A percentile compares a stretch with the other conserved stretches of the same genome.
Evolutionary conservation across 2,888 invertebrate species (phyloP).

Genomic region (Ophioninae sp.): DNA sequence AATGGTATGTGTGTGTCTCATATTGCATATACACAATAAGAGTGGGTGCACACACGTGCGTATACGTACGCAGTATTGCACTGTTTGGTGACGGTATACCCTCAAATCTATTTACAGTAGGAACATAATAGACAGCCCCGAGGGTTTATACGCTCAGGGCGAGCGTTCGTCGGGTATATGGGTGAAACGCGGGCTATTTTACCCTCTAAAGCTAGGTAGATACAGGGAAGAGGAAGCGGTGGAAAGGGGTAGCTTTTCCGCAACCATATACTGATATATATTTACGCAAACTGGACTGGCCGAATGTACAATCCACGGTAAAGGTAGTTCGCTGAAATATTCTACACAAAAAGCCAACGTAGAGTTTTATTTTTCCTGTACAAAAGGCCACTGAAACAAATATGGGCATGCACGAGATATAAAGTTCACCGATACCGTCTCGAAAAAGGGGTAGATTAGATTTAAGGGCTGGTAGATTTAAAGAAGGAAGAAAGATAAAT

Average conservation of each 20-base stretch:
- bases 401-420: neutral
- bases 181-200: slow-evolving; percentile 34
- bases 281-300: neutral
- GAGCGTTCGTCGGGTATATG: slow-evolving; percentile 37
- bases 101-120: slow-evolving; percentile 59
- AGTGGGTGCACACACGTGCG: neutral
- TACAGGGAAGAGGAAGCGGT: neutral
- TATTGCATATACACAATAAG: neutral
- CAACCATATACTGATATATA: slow-evolving; percentile 1
- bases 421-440: slow-evolving; percentile 1
- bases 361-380: slow-evolving; percentile 23
- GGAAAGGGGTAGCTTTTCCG: slow-evolving; percentile 9
- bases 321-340: slow-evolving; percentile 29
- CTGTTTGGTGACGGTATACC: slow-evolving; percentile 57
- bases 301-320: slow-evolving; percentile 29
- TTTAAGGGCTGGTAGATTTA: no score
- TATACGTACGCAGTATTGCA: slow-evolving; percentile 33
- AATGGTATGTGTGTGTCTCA: neutral
- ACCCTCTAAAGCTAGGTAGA: neutral
- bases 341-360: slow-evolving; percentile 21
- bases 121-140: slow-evolving; percentile 61
- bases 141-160: slow-evolving; percentile 56
- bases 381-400: slow-evolving; percentile 17
- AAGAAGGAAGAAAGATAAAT: no score
- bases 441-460: slow-evolving; percentile 16